These are phyloP conservation scores for Siniperca chuatsi DNA, from an alignment of 2,113 vertebrate genomes.

Conservation along the genomic window DNA sequence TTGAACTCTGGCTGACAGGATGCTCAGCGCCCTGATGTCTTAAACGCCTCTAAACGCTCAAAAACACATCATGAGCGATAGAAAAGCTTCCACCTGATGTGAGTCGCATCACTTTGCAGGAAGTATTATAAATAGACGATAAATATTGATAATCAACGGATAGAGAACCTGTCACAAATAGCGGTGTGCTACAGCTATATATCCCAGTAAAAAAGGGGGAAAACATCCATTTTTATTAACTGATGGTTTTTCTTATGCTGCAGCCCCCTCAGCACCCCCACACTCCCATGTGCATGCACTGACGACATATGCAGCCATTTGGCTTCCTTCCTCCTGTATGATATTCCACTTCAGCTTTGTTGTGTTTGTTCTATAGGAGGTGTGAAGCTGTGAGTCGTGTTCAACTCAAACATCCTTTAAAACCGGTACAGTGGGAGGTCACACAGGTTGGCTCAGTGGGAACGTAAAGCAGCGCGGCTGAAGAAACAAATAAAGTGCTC, in stretches of 20 bases:
- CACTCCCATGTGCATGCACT: not conserved
- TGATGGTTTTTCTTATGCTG: not conserved
- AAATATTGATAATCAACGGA: too few relatives aligned
- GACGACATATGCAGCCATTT: conserved; percentile 1
- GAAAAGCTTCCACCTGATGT: not conserved
- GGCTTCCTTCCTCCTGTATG: not conserved
- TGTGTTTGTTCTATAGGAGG: not conserved
- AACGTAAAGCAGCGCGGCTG: not conserved
- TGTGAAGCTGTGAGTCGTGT: conserved; percentile 28
- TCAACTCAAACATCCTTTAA: conserved; percentile 1
- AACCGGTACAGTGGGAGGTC: not conserved
- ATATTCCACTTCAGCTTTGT: conserved; percentile 12
- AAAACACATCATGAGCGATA: not conserved
- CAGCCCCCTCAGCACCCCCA: not conserved
- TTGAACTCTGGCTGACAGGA: not conserved
- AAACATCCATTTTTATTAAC: not conserved
- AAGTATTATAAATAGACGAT: not conserved
- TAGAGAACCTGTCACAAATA: too few relatives aligned
- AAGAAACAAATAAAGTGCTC: not conserved
- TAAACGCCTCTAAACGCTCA: too few relatives aligned
- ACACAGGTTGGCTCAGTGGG: not conserved
- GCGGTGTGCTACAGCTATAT: not conserved
- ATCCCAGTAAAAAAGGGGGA: not conserved
- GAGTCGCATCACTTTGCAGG: not conserved
- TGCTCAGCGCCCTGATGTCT: not conserved